Evolutionary conservation across 2,888 invertebrate species (phyloP), one percentile per base, ranked within the genome.

Genomic region (Drosophila longiperda): DNA sequence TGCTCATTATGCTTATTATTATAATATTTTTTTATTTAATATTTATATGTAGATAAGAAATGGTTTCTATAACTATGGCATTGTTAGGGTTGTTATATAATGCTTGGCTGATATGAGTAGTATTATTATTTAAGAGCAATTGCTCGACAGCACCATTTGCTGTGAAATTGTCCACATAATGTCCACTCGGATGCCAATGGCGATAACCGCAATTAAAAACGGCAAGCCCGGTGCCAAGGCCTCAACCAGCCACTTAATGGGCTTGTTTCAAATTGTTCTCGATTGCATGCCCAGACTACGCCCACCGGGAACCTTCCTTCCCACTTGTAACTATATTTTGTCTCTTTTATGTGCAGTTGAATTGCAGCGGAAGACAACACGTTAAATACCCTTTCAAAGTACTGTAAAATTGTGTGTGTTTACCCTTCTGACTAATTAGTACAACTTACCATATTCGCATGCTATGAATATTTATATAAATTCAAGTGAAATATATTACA

Each of bases 241-340:
- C 71, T 45, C 60, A 66, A 72, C 72, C 53, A 78, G 81, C 72
- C 72, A 81, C 81, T 80, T 81, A 78, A 74, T 72, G 66, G 69
- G 49, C 70, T 65, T 55, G 66, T 74, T n/a, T 12, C 32, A 74
- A 80, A 80, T 67, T 77, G 77, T 67, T 59, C 81, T 71, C 78
- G 59, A 71, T 66, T 74, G 62, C 63, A 65, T 62, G 64, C 66
- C 66, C 59, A 48, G 62, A 63, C 34, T 53, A 53, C 63, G 50
- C 64, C 68, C 70, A 60, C 61, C 45, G 29, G 67, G 61, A 26
- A 34, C 23, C 36, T 12, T 17, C 34, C 26, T 29, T 29, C 17
- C 33, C 50, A 26, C 38, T 63, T 33, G 2, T 33, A 15, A 33
- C 15, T 54, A 40, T 33, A 45, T 48, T 48, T 45, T 45, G 36